Conservation (phyloP, 2,797 vertebrate species). For the Agapornis canus region DNA sequence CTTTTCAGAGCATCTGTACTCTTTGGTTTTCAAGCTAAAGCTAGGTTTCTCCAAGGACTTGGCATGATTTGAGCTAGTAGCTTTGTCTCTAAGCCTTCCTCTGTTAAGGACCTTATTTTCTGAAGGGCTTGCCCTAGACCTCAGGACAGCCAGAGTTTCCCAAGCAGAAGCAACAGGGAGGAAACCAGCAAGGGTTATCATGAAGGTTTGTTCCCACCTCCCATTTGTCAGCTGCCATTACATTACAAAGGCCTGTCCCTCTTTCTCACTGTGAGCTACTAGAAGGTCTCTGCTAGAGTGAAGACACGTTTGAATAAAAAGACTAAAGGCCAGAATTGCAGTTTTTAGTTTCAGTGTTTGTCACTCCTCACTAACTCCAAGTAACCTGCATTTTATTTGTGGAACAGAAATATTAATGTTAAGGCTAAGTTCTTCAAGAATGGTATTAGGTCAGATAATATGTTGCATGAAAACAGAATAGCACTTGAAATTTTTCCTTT, state of each 20-base stretch:
- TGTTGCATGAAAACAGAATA: neutral
- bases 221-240: neutral
- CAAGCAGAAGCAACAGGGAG: neutral
- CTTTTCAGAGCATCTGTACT: neutral
- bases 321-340: fast-evolving
- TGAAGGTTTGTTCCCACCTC: neutral
- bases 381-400: neutral
- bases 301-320: neutral
- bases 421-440: neutral
- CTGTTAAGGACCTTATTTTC: neutral
- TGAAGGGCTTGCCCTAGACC: neutral
- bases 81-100: neutral
- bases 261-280: neutral
- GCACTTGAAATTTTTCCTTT: neutral
- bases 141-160: neutral
- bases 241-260: neutral
- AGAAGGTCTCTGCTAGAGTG: neutral
- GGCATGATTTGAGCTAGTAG: neutral
- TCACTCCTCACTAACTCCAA: neutral
- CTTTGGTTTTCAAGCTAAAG: neutral
- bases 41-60: neutral
- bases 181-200: neutral
- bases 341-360: neutral
- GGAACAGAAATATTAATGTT: neutral
- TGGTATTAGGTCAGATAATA: neutral